Base-by-base conservation (phyloP, 2,113 vertebrate genomes). In the Ursus arctos region DNA sequence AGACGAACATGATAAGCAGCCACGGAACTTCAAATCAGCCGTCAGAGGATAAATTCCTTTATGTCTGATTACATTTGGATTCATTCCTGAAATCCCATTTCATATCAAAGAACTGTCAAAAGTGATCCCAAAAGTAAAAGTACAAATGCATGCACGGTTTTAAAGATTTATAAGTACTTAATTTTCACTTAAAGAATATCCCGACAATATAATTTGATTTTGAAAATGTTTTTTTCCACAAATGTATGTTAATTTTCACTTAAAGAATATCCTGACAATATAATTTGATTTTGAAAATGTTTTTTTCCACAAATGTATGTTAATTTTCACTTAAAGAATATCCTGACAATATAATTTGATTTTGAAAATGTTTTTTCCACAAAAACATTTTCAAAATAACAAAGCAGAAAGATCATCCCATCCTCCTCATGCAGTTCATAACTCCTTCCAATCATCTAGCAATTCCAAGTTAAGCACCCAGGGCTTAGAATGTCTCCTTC, bases 401-500 rank as follows among this genome's bases (percentile, higher is more conserved):
- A 19, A 7, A 79, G 18, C 33, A 24, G 16, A 14, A 53, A n/a
- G 1, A 12, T 5, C 26, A 3, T 24, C 57, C n/a, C 7, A 6
- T 7, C 4, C 6, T 16, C 28, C 6, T 3, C 61, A 12, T 5
- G 24, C n/a, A 65, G 22, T 22, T 6, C 24, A 15, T 7, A 65
- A 61, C 5, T 24, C 31, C 53, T 7, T 12, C 47, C 12, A 77
- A 16, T 11, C 49, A 7, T 9, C 2, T 4, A 12, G 0, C 6
- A n/a, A 16, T 10, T 33, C 21, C 80, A 31, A 26, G 67, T 22
- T 31, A 49, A 26, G 69, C 61, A 28, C 19, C 59, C 26, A 28
- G 0, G 0, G 11, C 26, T 40, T 0, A 10, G 55, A 40, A 33
- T 2, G n/a, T 7, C 19, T 4, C 63, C 26, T 18, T 15, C 13